phyloP scores from a whole-genome alignment of 1,140 invertebrate genomes.

The Psilanteris sp. region DNA sequence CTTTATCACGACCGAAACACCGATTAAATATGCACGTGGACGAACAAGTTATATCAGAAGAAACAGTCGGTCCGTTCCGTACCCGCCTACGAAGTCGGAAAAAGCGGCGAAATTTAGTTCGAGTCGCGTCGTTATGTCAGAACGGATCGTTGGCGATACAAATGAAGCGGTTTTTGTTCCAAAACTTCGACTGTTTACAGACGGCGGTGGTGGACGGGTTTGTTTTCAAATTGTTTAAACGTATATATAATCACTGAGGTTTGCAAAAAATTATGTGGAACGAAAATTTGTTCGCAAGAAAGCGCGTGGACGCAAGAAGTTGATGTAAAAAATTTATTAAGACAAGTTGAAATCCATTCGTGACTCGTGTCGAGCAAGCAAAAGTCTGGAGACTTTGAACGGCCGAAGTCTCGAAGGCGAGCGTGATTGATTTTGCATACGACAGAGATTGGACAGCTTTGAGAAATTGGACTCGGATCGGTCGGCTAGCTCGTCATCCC shows the following conservation, averaged over 20 bases:
- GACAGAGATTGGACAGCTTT: conserved; percentile 81
- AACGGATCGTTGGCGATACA: too few relatives aligned
- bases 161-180: too few relatives aligned
- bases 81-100: too few relatives aligned
- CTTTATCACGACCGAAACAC: conserved; percentile 64
- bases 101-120: too few relatives aligned
- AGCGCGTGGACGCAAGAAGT: background rate
- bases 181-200: too few relatives aligned
- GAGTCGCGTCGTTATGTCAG: too few relatives aligned
- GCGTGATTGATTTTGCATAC: conserved; percentile 81
- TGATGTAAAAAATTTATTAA: conserved; percentile 60
- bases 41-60: conserved; percentile 15
- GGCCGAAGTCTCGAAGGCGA: conserved; percentile 47
- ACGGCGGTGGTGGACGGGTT: too few relatives aligned
- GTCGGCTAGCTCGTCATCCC: conserved; percentile 62
- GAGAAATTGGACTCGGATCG: conserved; percentile 79
- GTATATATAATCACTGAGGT: too few relatives aligned
- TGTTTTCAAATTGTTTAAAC: too few relatives aligned
- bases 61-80: conserved; percentile 1
- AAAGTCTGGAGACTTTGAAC: conserved; percentile 62
- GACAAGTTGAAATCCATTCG: conserved; percentile 32
- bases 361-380: conserved; percentile 71
- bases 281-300: too few relatives aligned
- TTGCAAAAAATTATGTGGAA: too few relatives aligned
- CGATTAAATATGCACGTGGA: conserved; percentile 41